A percentile compares a stretch with the other conserved stretches of the same genome.
Conservation (phyloP, 2,888 invertebrate species). For the Orthonychiurus folsomi region DNA sequence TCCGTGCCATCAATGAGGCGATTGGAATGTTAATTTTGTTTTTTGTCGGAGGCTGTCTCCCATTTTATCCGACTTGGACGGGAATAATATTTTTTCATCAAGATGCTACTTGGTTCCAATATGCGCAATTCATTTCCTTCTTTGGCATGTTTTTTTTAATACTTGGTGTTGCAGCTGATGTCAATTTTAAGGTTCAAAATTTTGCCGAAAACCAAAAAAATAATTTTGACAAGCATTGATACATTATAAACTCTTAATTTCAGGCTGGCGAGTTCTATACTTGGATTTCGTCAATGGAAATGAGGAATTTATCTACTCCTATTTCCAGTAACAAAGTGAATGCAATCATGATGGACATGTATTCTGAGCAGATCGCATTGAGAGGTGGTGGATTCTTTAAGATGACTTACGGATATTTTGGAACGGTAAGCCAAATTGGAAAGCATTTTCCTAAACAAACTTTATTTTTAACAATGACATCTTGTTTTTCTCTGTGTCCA, state of each 20-base stretch:
- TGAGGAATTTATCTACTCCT: neutral
- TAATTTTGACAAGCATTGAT: no score
- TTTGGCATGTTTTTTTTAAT: constrained; percentile 3
- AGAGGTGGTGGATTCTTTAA: constrained; percentile 6
- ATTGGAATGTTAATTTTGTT: neutral
- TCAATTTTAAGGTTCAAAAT: constrained; percentile 4
- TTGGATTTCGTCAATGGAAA: neutral
- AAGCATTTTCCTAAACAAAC: no score
- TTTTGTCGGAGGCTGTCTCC: constrained; percentile 6
- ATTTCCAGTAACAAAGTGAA: neutral
- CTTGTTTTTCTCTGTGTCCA: no score
- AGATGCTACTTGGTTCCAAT: constrained; percentile 1
- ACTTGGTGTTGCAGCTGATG: neutral
- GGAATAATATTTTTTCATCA: neutral
- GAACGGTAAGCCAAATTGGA: neutral
- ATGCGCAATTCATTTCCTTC: neutral
- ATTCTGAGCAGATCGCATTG: constrained; percentile 5
- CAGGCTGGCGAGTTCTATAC: constrained; percentile 2
- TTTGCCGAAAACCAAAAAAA: no score
- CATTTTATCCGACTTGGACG: constrained; percentile 6
- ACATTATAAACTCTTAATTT: neutral
- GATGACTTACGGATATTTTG: constrained; percentile 5
- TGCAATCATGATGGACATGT: constrained; percentile 5
- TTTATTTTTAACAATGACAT: no score
- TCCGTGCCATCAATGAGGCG: constrained; percentile 4